Evolutionary conservation across 2,113 vertebrate genomes (phyloP), one percentile per base, ranked within the genome.

Genomic region (Odobenus rosmarus): DNA sequence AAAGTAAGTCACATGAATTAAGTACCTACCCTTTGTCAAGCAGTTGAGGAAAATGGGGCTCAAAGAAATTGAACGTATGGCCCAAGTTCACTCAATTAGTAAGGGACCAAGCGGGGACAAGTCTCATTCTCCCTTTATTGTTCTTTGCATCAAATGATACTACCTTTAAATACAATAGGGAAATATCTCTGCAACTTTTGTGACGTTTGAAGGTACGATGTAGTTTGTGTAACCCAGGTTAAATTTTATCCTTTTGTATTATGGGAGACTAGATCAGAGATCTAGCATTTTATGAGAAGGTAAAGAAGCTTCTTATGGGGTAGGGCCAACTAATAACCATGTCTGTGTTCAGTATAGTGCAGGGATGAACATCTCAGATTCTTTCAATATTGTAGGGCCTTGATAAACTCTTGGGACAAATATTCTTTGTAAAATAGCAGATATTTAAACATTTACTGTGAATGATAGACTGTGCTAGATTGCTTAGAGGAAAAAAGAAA

Each of bases 111-210:
- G 39, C n/a, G 69, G 7, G 24, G 49, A 39, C 5, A 53, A 0
- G 1, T 87, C 13, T 85, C 39, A 28, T 62, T 93, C 36, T 84
- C 14, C 24, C 94, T 81, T 76, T 49, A n/a, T 64, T 97, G 4
- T 79, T 93, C 33, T 93, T 92, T 93, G 46, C 18, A 55, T 93
- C 57, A 69, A 33, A 94, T 55, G n/a, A 82, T 93, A 6, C 18
- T 0, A 64, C 85, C 79, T 26, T 96, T 51, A 96, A 88, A 83
- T 96, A 57, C 62, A 55, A 42, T 42, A 88, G 16, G 83, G 28
- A 11, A 39, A 89, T 3, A 72, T 88, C 24, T 72, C 4, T 96
- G 76, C 86, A 74, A 62, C 95, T 97, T 36, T 0, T 85, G 8
- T 42, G 39, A 82, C 74, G 21, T 71, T 96, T 91, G 67, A 88